Conservation (phyloP, 2,113 vertebrate species). For the Benitochromis conjunctus region DNA sequence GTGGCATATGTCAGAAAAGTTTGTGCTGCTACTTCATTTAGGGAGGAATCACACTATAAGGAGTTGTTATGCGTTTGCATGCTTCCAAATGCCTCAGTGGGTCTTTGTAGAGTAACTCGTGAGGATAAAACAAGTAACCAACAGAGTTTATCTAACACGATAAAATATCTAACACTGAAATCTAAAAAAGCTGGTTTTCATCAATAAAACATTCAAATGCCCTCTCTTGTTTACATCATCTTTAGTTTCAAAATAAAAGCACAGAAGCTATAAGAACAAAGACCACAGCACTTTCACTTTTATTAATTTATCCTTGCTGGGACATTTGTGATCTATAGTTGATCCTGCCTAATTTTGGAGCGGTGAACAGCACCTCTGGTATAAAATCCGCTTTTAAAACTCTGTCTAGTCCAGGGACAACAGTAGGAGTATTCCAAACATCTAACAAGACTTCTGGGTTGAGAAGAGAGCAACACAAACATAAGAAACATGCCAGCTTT, state of each 20-base stretch:
- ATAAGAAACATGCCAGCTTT: background rate
- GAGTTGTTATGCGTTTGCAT: background rate
- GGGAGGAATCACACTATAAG: slow-evolving; percentile 15
- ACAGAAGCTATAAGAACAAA: background rate
- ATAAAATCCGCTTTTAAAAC: background rate
- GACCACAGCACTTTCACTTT: background rate
- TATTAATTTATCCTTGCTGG: background rate
- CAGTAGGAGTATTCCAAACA: background rate
- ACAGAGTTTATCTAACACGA: background rate
- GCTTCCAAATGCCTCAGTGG: background rate
- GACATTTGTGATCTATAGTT: background rate
- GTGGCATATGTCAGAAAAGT: slow-evolving; percentile 11
- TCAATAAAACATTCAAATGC: background rate
- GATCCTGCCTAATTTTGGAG: background rate
- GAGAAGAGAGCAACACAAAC: background rate
- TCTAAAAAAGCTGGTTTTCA: background rate
- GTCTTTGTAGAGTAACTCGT: background rate
- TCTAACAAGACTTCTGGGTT: background rate
- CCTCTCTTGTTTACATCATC: background rate
- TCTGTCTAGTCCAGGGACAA: background rate
- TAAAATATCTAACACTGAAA: background rate
- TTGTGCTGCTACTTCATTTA: background rate
- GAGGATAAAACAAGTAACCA: background rate
- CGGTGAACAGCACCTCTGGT: background rate
- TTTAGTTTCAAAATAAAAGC: background rate